phyloP scores from a whole-genome alignment of 2,113 vertebrate genomes.

The Cygnus atratus region DNA sequence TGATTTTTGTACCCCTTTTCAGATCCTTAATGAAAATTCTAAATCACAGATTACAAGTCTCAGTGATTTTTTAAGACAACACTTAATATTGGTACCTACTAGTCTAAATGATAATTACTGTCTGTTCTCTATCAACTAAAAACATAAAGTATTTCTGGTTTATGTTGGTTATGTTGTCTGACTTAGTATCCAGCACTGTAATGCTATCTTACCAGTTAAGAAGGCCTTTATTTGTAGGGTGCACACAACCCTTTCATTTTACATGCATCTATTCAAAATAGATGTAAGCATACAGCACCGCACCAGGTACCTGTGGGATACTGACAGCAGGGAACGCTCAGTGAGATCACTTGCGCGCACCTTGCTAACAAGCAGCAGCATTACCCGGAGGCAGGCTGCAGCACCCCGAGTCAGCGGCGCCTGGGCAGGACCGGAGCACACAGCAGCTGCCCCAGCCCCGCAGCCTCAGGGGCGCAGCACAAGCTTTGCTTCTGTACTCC shows the following conservation, averaged over 20 bases:
- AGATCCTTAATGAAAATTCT: not conserved
- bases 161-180: not conserved
- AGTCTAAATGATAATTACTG: too few species aligned
- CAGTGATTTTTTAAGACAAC: not conserved
- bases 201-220: not conserved
- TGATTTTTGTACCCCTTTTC: not conserved
- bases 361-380: accelerated
- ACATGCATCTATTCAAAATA: not conserved
- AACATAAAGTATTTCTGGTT: not conserved
- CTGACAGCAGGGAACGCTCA: not conserved
- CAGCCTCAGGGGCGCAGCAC: not conserved
- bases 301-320: not conserved
- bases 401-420: too few species aligned
- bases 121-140: not conserved
- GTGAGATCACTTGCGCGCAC: accelerated
- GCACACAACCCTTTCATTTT: not conserved
- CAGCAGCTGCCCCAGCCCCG: not conserved
- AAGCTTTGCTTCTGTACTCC: accelerated
- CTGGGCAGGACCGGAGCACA: too few species aligned
- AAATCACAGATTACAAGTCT: not conserved
- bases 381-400: too few species aligned
- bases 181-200: not conserved
- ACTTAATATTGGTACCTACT: not conserved
- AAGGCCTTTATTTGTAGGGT: not conserved
- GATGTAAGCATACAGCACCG: accelerated